Evolutionary conservation across 2,888 invertebrate genomes (phyloP), one percentile per base, ranked within the genome.

Genomic region (Hypselothyrea guttata): DNA sequence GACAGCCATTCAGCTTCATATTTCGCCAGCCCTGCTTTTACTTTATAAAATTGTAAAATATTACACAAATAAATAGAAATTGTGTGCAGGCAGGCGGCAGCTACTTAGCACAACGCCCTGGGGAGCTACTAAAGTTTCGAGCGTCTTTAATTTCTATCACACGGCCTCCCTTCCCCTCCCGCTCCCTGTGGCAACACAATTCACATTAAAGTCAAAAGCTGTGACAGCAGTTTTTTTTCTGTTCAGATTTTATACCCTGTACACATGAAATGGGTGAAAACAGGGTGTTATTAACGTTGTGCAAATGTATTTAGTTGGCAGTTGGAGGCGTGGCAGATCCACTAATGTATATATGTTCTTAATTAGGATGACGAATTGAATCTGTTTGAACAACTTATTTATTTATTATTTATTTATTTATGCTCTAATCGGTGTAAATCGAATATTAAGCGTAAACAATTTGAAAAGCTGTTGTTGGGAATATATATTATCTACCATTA

Each of bases 1-100:
- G n/a, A n/a, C 5, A 22, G 22, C 22, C 22, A 22, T 22, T 5
- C 22, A 22, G 51, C 60, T 62, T 69, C 69, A 69, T 71, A 59
- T 84, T 78, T 77, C 51, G 58, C 47, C 44, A 40, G 45, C 54
- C 62, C 60, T 59, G 55, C 59, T 62, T 81, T 75, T 61, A 75
- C 85, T 81, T 85, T 67, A 75, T 71, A 75, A 85, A 83, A 82
- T 81, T 83, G 85, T 75, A 75, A 81, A 81, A 85, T 81, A 85
- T 85, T 71, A 75, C 56, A 63, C 60, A 75, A 81, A 81, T 81
- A 85, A 83, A 85, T 83, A 74, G 68, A 47, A 82, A 68, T 64
- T 58, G 54, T 37, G 55, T 44, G 51, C 35, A 52, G 33, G 16
- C n/a, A 5, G 22, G 8, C 0, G 46, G 42, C 52, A 63, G 78